Conservation (phyloP, 2,888 invertebrate genomes). For the Lucinisca nassula region DNA sequence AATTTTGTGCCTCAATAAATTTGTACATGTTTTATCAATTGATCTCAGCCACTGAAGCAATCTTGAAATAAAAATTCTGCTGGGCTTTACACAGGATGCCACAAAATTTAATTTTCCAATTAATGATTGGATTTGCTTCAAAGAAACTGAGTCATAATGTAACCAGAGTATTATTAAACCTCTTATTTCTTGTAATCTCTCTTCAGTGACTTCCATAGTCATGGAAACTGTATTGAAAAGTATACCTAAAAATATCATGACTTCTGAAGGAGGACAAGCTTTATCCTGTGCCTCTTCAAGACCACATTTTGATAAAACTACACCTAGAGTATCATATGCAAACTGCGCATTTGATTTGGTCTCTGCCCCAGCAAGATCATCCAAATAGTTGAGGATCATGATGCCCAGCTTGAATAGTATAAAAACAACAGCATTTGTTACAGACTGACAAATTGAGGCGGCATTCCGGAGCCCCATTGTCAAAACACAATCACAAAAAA, state of each 20-base stretch:
- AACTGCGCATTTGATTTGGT: neutral
- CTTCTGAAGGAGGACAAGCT: neutral
- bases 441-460: neutral
- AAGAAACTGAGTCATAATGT: neutral
- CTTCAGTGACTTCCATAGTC: neutral
- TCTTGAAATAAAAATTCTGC: neutral
- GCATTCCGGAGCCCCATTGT: neutral
- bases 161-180: neutral
- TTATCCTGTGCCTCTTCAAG: neutral
- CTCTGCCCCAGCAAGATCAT: neutral
- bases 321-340: neutral
- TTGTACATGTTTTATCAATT: neutral
- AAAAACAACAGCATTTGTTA: neutral
- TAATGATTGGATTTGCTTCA: neutral
- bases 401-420: neutral
- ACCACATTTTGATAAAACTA: neutral
- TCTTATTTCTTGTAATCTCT: neutral
- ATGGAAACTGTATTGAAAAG: neutral
- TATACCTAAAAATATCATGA: neutral
- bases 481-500: neutral
- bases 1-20: neutral
- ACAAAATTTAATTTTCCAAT: slow-evolving; percentile 16
- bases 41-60: neutral
- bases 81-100: neutral
- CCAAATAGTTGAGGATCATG: neutral